A percentile compares a stretch with the other conserved stretches of the same genome.
Conservation (phyloP, 2,113 vertebrate genomes). For the Psilopsiagon aymara region DNA sequence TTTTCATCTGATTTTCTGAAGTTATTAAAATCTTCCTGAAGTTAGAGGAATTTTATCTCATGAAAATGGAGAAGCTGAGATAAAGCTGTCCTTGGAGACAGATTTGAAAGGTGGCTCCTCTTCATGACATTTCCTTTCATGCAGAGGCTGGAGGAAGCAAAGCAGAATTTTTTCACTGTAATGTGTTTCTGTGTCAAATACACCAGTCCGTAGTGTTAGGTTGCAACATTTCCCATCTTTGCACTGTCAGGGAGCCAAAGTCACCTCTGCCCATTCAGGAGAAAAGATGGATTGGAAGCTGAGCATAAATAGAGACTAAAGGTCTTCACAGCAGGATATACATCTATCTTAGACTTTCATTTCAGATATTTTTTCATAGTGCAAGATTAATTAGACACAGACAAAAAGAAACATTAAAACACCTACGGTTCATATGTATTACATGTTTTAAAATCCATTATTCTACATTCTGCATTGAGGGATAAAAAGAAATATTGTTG, state of each 20-base stretch:
- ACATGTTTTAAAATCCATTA: slow-evolving; percentile 64
- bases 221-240: slow-evolving; percentile 11
- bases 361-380: slow-evolving; percentile 24
- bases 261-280: neutral
- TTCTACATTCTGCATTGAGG: slow-evolving; percentile 36
- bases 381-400: slow-evolving; percentile 43
- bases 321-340: slow-evolving; percentile 11
- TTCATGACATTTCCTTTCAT: neutral
- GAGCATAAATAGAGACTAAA: slow-evolving; percentile 2
- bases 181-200: neutral
- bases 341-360: neutral
- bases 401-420: slow-evolving; percentile 44
- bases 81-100: neutral
- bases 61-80: neutral
- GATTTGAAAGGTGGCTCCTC: neutral
- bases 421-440: slow-evolving; percentile 22
- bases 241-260: neutral
- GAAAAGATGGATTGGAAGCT: neutral
- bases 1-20: neutral
- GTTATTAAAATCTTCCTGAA: neutral
- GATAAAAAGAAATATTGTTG: slow-evolving; percentile 70
- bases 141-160: neutral
- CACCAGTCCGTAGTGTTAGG: neutral
- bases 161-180: neutral
- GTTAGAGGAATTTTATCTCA: neutral